Base-by-base conservation (phyloP, 2,888 invertebrate species). In the Lepidonotus clava region DNA sequence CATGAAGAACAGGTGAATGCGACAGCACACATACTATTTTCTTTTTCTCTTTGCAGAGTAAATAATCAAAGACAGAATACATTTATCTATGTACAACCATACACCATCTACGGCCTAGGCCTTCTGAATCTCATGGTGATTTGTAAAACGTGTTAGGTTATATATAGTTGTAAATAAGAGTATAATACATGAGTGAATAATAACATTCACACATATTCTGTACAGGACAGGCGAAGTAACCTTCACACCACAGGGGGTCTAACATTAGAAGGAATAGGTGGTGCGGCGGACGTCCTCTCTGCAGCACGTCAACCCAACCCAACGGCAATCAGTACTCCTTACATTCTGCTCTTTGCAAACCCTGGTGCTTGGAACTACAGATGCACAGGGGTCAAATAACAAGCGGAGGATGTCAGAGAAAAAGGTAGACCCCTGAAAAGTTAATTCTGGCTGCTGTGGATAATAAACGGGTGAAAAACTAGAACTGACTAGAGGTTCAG, bases 151-250 rank as follows among this genome's bases (percentile, higher is more conserved):
- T 38, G n/a, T 36, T 14, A 71, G 8, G 36, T 8, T 71, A 34
- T 21, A 36, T 71, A 34, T 36, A 36, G 14, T 21, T 34, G 36
- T 34, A 38, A 71, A 71, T 21, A 71, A n/a, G 36, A 36, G 11
- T 71, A 71, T 71, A 71, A 71, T 71, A 71, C 71, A 71, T 36
- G 71, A 71, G 71, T 36, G 38, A 71, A 71, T 38, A 36, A 24
- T 71, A 24, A 36, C 71, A 71, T 0, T 71, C 38, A 38, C 34
- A 67, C n/a, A n/a, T n/a, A n/a, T n/a, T n/a, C n/a, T n/a, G n/a
- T n/a, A 36, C 14, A 32, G 8, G 46, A 46, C 8, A 46, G 71
- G 34, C 6, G 34, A 5, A 36, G 71, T 36, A 36, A 24, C 5
- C 5, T n/a, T 8, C 24, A n/a, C 8, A n/a, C n/a, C 21, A 56